Percentiles rank a stretch among this genome's conserved stretches.
Conservation (phyloP, 2,888 invertebrate genomes). For the Synanthedon formicaeformis region DNA sequence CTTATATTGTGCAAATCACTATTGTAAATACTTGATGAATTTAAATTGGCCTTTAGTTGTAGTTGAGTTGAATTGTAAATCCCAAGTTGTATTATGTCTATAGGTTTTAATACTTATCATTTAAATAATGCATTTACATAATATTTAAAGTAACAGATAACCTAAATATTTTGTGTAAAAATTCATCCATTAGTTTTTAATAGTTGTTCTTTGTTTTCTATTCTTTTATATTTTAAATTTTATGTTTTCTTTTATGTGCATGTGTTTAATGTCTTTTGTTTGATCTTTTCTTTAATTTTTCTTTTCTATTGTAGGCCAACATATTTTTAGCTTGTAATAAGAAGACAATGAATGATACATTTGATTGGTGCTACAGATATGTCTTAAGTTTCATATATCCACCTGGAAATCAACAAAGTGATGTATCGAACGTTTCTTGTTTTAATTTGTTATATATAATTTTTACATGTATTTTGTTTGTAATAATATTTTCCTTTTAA, state of each 20-base stretch:
- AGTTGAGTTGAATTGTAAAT: too few species aligned
- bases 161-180: too few species aligned
- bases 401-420: slow-evolving; percentile 27
- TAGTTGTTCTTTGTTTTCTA: not conserved
- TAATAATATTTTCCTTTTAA: not conserved
- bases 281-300: not conserved
- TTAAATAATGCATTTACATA: too few species aligned
- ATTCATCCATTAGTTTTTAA: too few species aligned
- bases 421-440: slow-evolving; percentile 23
- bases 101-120: too few species aligned
- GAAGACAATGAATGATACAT: slow-evolving; percentile 35
- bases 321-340: slow-evolving; percentile 5
- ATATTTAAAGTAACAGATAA: too few species aligned
- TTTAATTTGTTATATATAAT: slow-evolving; percentile 9
- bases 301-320: slow-evolving; percentile 4
- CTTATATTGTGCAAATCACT: too few species aligned
- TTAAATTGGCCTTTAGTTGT: too few species aligned
- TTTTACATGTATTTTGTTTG: slow-evolving; percentile 3
- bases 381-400: slow-evolving; percentile 24
- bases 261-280: not conserved
- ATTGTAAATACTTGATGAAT: too few species aligned
- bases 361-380: slow-evolving; percentile 36
- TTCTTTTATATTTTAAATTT: not conserved
- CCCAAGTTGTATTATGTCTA: too few species aligned
- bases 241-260: not conserved